Base-by-base conservation (phyloP, 2,113 vertebrate genomes). In the Ceyx cyanopectus region DNA sequence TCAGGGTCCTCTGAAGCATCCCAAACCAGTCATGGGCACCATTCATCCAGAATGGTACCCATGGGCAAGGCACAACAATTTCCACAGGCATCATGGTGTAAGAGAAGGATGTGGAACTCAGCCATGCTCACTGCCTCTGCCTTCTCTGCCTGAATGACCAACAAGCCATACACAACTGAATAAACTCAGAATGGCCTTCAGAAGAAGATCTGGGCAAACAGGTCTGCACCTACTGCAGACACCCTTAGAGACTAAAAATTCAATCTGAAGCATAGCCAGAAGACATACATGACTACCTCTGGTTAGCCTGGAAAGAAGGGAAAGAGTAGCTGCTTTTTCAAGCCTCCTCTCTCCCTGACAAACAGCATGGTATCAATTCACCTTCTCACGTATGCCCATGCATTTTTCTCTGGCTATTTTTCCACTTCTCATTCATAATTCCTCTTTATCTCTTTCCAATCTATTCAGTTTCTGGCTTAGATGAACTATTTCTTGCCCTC, bases 381-480 rank as follows among this genome's bases (percentile, higher is more conserved):
- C 30, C 30, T 84, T 56, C 63, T 76, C 78, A 66, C 5, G 0
- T n/a, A 72, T 9, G 21, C 26, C 48, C 34, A 30, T 21, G 37
- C 14, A 74, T 90, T 84, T 65, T 58, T 48, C 7, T 16, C 29
- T 54, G 32, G 41, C 21, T 89, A 3, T 66, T 93, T 61, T 81
- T 82, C 81, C 17, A 70, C 40, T 84, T 84, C 62, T 90, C 46
- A 86, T 72, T 85, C 72, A 54, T 62, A 90, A 80, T 66, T 90
- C 37, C 18, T 6, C 72, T 27, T 79, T 74, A 73, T 40, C 30
- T 74, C 51, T 66, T 85, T 37, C 66, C 6, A 3, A 75, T 30
- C 72, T 82, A 66, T 54, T 85, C 79, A 92, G 57, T 40, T 58
- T 68, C 70, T 66, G 62, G 56, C 66, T 82, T 34, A 79, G 40